Evolutionary conservation across 2,797 vertebrate species (phyloP).

Genomic region (Lutjanus argentimaculatus): DNA sequence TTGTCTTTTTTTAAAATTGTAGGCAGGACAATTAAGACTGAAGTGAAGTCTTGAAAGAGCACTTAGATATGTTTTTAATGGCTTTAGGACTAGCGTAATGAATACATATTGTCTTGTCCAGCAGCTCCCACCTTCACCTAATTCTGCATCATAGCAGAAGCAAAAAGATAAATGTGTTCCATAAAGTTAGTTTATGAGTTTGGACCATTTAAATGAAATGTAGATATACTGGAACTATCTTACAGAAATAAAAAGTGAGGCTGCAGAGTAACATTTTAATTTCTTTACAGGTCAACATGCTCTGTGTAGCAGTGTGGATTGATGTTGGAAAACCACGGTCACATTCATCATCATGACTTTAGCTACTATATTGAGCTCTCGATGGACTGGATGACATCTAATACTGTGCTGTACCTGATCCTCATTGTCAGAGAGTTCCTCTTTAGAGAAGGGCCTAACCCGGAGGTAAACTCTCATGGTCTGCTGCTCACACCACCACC

Average conservation of each 20-base stretch:
- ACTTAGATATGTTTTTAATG: no score
- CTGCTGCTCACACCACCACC: constrained; percentile 74
- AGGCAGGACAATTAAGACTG: no score
- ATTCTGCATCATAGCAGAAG: no score
- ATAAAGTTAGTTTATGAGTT: no score
- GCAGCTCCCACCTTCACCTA: no score
- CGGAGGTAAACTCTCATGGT: constrained; percentile 91
- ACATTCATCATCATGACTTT: not conserved
- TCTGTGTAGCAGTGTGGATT: not conserved
- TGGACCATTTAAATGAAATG: not conserved
- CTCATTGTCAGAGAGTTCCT: constrained; percentile 87
- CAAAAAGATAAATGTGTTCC: no score
- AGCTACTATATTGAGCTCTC: not conserved
- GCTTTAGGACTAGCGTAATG: no score
- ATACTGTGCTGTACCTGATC: constrained; percentile 84
- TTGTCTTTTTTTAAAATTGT: no score
- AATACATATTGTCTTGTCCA: no score
- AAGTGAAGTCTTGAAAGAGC: no score
- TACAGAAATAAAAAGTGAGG: not conserved
- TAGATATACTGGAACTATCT: not conserved
- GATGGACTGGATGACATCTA: no score
- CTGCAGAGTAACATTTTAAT: not conserved
- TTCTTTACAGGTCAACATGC: not conserved
- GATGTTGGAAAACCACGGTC: not conserved
- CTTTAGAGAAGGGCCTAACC: constrained; percentile 89